Base-by-base conservation (phyloP, 2,797 vertebrate species). In the Crax fasciolata region DNA sequence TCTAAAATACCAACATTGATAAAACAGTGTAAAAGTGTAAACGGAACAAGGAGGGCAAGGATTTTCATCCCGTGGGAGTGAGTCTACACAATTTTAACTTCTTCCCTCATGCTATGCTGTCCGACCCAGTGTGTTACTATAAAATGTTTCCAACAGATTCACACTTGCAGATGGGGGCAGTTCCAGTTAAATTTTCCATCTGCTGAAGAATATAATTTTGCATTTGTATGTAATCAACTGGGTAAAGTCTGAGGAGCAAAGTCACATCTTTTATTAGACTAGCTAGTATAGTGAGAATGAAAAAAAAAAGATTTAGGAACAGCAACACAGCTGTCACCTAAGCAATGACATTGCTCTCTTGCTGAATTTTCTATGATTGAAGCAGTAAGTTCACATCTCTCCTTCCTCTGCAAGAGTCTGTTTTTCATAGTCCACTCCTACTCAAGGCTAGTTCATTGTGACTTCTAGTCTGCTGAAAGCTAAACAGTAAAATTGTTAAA, bases 111-210 rank as follows among this genome's bases (percentile, higher is more conserved):
- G 58, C 49, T 80, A 9, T 48, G 41, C 39, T 72, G 66, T 23
- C 88, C 66, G 78, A 81, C 21, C 18, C 58, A 67, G 57, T 4
- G 77, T 93, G 94, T 90, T 89, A 92, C 92, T 93, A 87, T 43
- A 87, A 89, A 92, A 65, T 24, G 54, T 30, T 92, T 62, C 74
- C 17, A 68, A 73, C 66, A 84, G n/a, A 86, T 94, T 89, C 43
- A 20, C 74, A 51, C 59, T 90, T 82, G 43, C 63, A 70, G 23
- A 1, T 6, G 35, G n/a, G 73, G 81, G 32, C 30, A 79, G 9
- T 61, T 81, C 43, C 3, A 18, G 71, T 59, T 86, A 61, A 39
- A 66, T 87, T 90, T 86, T 70, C 25, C n/a, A 51, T 44, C 74
- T 78, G 0, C 39, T 82, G 77, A 87, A 71, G 80, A 84, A 51